Conservation (phyloP, 2,888 invertebrate genomes). For the Callosobruchus maculatus region DNA sequence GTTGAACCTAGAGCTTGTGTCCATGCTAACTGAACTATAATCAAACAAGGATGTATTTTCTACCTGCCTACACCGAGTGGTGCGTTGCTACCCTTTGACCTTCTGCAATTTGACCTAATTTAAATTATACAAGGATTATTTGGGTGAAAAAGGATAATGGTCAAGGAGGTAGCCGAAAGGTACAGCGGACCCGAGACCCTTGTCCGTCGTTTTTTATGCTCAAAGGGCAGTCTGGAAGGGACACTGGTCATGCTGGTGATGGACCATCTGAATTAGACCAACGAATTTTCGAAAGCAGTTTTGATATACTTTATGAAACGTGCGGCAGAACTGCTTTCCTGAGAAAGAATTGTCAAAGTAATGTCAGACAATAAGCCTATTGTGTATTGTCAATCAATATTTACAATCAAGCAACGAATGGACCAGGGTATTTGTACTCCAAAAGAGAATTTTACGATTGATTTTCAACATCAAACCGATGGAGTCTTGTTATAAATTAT, state of each 20-base stretch:
- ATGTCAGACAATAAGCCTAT: no score
- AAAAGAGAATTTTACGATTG: no score
- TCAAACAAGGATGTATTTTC: conserved; percentile 5
- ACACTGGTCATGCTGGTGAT: conserved; percentile 28
- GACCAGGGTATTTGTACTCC: no score
- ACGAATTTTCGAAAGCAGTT: conserved; percentile 15
- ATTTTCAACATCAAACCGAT: no score
- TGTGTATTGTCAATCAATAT: no score
- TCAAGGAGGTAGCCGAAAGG: conserved; percentile 22
- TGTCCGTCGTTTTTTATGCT: neutral
- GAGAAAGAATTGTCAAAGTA: no score
- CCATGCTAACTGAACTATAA: neutral
- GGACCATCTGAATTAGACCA: conserved; percentile 30
- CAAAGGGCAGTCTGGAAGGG: neutral
- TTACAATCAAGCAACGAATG: no score
- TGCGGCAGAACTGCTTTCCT: no score
- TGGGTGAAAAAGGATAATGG: conserved; percentile 25
- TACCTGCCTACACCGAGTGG: conserved; percentile 34
- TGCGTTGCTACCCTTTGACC: conserved; percentile 36
- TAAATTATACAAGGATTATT: conserved; percentile 35
- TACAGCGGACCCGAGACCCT: neutral
- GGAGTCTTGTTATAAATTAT: no score
- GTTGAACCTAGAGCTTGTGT: neutral
- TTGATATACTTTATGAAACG: conserved; percentile 5
- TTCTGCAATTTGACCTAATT: conserved; percentile 38